Evolutionary conservation across 2,888 invertebrate genomes (phyloP).

Genomic region (Kuschelorhynchus macadamiae): DNA sequence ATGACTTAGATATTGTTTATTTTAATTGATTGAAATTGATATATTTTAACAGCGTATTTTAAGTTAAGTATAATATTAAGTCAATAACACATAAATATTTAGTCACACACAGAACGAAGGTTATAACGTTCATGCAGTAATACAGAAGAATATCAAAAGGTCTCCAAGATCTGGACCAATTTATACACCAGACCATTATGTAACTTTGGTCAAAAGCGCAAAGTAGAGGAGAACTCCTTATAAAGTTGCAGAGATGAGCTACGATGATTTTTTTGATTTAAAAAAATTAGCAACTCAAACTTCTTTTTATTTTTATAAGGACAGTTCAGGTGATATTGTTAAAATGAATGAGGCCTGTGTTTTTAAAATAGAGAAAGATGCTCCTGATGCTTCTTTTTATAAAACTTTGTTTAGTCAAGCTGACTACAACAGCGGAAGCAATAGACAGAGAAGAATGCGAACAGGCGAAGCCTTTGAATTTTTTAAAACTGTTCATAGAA

Average conservation of each 20-base stretch:
- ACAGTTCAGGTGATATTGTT: conserved; percentile 17
- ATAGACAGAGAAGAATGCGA: background rate
- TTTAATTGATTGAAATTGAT: conserved; percentile 12
- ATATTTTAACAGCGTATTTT: conserved; percentile 12
- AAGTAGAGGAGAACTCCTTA: conserved; percentile 21
- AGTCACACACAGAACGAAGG: conserved; percentile 17
- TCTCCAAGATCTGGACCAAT: conserved; percentile 13
- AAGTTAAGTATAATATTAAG: conserved; percentile 12
- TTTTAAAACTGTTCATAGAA: background rate
- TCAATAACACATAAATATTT: conserved; percentile 15
- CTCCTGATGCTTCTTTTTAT: conserved; percentile 1
- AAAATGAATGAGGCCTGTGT: conserved; percentile 2
- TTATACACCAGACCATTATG: conserved; percentile 14
- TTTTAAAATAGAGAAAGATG: conserved; percentile 15
- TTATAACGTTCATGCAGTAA: conserved; percentile 9
- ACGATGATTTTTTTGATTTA: conserved; percentile 30
- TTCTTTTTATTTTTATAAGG: conserved; percentile 29
- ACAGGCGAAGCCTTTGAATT: background rate
- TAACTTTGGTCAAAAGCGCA: conserved; percentile 4
- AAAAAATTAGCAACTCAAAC: conserved; percentile 29
- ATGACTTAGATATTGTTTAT: conserved; percentile 3
- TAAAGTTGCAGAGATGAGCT: conserved; percentile 23
- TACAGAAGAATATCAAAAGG: conserved; percentile 9
- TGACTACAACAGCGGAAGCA: conserved; percentile 6
- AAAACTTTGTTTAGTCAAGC: conserved; percentile 14